A percentile compares a stretch with the other conserved stretches of the same genome.
phyloP scores from a whole-genome alignment of 2,113 vertebrate species.

The Bubo bubo region DNA sequence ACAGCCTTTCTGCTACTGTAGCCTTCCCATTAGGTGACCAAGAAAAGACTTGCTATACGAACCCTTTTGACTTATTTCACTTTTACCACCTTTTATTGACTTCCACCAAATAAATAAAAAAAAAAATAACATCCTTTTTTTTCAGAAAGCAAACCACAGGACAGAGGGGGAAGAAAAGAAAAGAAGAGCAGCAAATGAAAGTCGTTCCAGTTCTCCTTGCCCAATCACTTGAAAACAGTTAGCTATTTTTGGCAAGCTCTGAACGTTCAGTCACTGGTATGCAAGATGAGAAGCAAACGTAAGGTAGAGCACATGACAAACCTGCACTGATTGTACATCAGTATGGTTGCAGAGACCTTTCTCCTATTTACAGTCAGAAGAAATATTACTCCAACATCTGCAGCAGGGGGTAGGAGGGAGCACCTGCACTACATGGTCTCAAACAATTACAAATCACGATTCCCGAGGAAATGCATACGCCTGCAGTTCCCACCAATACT shows the following conservation, averaged over 20 bases:
- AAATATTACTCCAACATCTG: background rate
- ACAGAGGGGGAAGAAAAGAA: background rate
- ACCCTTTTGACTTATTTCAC: background rate
- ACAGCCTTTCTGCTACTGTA: background rate
- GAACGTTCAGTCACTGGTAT: background rate
- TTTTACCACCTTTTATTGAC: background rate
- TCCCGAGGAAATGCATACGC: accelerated
- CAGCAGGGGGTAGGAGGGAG: accelerated
- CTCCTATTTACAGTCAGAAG: background rate
- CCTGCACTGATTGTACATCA: background rate
- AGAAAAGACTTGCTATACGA: background rate
- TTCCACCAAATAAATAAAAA: background rate
- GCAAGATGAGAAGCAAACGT: conserved; percentile 17
- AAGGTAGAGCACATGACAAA: conserved; percentile 21
- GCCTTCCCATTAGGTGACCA: background rate
- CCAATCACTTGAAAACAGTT: background rate
- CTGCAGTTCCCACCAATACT: background rate
- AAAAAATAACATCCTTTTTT: background rate
- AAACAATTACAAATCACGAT: accelerated
- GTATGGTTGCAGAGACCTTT: background rate
- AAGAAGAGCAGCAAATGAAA: background rate
- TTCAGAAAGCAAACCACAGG: background rate
- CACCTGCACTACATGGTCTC: background rate
- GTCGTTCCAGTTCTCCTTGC: background rate
- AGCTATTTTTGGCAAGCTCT: conserved; percentile 49